These are phyloP conservation scores for Mormoops blainvillei DNA, from an alignment of 2,113 vertebrate genomes.

Conservation along the genomic window DNA sequence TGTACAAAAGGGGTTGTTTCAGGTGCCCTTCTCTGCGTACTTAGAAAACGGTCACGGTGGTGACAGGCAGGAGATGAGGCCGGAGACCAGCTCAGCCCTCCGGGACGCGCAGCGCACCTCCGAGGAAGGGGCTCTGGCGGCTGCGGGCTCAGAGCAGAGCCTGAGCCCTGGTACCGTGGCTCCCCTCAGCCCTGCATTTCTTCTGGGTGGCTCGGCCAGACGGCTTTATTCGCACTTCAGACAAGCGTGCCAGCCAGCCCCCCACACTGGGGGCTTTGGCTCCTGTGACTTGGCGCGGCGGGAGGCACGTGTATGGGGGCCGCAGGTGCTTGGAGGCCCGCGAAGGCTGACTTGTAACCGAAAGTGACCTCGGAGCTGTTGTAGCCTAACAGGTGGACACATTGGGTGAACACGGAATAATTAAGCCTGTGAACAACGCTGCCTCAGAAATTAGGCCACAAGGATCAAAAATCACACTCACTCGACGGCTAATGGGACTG, in stretches of 20 bases:
- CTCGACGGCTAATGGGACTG: neutral
- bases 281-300: rapidly evolving
- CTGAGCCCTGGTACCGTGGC: too few relatives aligned
- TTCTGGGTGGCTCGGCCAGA: neutral
- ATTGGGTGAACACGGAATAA: neutral
- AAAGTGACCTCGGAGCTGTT: neutral
- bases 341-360: neutral
- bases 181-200: too few relatives aligned
- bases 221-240: neutral
- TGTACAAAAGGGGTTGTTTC: neutral
- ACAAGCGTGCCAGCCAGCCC: neutral
- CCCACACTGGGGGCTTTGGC: neutral
- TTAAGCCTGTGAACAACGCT: neutral
- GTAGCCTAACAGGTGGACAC: neutral
- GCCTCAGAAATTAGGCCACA: neutral
- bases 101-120: rapidly evolving
- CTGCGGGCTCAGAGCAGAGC: neutral
- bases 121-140: rapidly evolving
- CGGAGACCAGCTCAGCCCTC: neutral
- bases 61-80: neutral
- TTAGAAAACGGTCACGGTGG: rapidly evolving
- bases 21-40: rapidly evolving
- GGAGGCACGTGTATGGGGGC: rapidly evolving
- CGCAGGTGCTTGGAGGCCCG: neutral
- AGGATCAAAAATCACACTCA: neutral